A percentile compares a stretch with the other conserved stretches of the same genome.
Conservation (phyloP, 2,888 invertebrate genomes). For the Xestia c-nigrum region DNA sequence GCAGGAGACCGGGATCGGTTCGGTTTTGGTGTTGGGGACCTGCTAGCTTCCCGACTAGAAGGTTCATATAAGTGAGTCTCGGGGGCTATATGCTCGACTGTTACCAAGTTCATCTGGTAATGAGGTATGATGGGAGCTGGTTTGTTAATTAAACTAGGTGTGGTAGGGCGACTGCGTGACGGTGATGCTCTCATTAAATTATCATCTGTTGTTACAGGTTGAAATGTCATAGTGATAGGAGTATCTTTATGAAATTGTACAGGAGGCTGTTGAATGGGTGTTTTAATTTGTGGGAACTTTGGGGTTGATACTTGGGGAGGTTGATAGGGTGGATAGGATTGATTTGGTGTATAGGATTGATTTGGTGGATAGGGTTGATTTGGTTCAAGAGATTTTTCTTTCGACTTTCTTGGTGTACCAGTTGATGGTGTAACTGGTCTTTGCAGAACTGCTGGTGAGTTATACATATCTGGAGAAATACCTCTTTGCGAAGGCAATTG, state of each 20-base stretch:
- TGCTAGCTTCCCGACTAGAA: constrained; percentile 90
- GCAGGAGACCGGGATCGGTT: constrained; percentile 92
- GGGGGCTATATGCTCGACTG: constrained; percentile 92
- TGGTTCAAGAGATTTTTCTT: constrained; percentile 80
- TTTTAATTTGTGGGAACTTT: constrained; percentile 66
- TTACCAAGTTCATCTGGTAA: constrained; percentile 94
- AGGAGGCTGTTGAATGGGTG: constrained; percentile 69
- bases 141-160: constrained; percentile 93
- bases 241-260: constrained; percentile 87
- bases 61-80: constrained; percentile 91
- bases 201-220: constrained; percentile 92
- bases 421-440: constrained; percentile 84
- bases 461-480: constrained; percentile 89
- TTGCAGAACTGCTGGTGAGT: constrained; percentile 84
- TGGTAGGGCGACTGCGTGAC: constrained; percentile 90
- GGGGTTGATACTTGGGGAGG: constrained; percentile 72
- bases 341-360: constrained; percentile 53
- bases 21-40: constrained; percentile 92
- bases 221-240: constrained; percentile 92
- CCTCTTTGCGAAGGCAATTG: constrained; percentile 90
- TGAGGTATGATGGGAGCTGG: constrained; percentile 94
- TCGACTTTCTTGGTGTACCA: constrained; percentile 81
- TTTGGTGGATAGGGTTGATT: no score
- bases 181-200: constrained; percentile 89
- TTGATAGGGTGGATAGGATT: constrained; percentile 57